Conservation (phyloP, 2,797 vertebrate species). For the Oryzias dopingdopingensis region DNA sequence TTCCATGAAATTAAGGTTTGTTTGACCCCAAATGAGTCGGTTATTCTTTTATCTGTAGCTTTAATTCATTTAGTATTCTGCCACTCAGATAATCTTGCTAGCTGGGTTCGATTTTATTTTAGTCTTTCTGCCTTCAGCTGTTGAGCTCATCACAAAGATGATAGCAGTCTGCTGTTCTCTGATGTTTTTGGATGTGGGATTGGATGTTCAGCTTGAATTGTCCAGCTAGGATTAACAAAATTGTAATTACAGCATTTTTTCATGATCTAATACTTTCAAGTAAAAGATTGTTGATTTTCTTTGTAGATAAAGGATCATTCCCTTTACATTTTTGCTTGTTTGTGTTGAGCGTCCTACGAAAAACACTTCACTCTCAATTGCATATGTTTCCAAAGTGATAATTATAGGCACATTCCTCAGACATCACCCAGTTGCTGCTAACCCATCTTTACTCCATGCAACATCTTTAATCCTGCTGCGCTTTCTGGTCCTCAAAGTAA, state of each 20-base stretch:
- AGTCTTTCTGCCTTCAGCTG: constrained; percentile 22
- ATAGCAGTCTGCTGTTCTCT: constrained; percentile 22
- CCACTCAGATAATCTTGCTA: constrained; percentile 25
- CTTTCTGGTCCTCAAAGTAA: background rate
- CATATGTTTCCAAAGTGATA: background rate
- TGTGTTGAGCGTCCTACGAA: background rate
- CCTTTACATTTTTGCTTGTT: background rate
- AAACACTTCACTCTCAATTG: background rate
- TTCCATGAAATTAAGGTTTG: constrained; percentile 18
- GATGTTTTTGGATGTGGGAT: constrained; percentile 3
- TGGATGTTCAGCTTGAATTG: constrained; percentile 8
- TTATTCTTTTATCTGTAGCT: constrained; percentile 13
- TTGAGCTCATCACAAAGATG: constrained; percentile 12
- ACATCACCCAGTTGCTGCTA: background rate
- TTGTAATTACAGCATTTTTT: no score
- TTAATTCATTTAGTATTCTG: constrained; percentile 21
- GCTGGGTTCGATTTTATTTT: constrained; percentile 23
- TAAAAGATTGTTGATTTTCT: no score
- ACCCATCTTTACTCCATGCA: background rate
- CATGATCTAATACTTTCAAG: no score
- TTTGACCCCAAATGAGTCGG: constrained; percentile 20
- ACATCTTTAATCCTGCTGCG: no score
- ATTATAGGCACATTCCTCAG: background rate
- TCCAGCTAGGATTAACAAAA: no score
- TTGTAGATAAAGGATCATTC: no score